phyloP scores from a whole-genome alignment of 2,113 vertebrate species.

The Heterotilapia buettikoferi region DNA sequence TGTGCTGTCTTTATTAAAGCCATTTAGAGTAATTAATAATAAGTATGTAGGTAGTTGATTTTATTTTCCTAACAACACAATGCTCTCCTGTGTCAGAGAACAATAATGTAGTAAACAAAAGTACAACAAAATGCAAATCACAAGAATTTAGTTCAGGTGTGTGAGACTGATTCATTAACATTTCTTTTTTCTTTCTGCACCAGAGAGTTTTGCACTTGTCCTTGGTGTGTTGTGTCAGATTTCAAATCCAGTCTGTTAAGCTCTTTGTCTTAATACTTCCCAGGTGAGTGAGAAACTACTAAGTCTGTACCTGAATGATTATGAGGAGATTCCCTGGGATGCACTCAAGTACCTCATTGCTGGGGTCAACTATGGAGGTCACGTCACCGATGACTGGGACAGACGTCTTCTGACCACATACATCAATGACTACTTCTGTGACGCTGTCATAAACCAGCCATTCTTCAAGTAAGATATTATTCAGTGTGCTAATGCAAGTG shows the following conservation, averaged over 20 bases:
- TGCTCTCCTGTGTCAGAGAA: neutral
- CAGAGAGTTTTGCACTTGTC: neutral
- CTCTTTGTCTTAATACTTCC: neutral
- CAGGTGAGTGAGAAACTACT: conserved; percentile 83
- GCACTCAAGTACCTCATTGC: conserved; percentile 85
- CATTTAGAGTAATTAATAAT: neutral
- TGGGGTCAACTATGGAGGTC: conserved; percentile 83
- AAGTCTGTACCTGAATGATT: conserved; percentile 81
- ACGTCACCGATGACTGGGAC: conserved; percentile 87
- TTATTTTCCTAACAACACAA: neutral
- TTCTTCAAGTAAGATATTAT: conserved; percentile 72
- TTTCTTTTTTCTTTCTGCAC: neutral
- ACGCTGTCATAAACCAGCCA: conserved; percentile 64
- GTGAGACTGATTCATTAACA: neutral
- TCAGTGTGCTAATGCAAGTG: neutral
- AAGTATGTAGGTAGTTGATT: neutral
- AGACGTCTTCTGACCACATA: conserved; percentile 83
- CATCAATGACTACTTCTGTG: conserved; percentile 85
- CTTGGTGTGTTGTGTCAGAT: neutral
- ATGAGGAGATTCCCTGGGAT: conserved; percentile 85
- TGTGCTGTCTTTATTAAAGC: neutral
- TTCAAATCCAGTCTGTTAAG: neutral
- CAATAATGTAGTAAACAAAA: neutral
- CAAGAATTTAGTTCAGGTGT: neutral
- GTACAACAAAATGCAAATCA: neutral